A percentile compares a stretch with the other conserved stretches of the same genome.
Evolutionary conservation across 2,888 invertebrate species (phyloP).

Genomic region (Euzetes globulus): DNA sequence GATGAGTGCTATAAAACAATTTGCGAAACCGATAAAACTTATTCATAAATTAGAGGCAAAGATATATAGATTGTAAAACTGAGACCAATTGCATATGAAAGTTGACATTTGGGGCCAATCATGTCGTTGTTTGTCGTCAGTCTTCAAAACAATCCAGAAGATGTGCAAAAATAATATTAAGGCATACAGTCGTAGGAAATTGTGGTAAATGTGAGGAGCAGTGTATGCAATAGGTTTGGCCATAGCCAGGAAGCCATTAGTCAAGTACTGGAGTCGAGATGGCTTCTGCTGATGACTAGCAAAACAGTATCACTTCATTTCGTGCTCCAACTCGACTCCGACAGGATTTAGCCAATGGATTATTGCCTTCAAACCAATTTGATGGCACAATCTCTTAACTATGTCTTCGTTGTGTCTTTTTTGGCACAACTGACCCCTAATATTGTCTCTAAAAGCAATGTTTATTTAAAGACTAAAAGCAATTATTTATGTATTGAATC

Average conservation of each 20-base stretch:
- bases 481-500: slow-evolving; percentile 5
- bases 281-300: neutral
- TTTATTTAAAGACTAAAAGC: slow-evolving; percentile 16
- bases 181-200: neutral
- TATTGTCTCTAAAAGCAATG: slow-evolving; percentile 11
- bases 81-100: neutral
- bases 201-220: neutral
- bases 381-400: slow-evolving; percentile 8
- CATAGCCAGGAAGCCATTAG: slow-evolving; percentile 14
- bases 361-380: slow-evolving; percentile 18
- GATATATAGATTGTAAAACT: neutral
- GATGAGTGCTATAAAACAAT: slow-evolving; percentile 4
- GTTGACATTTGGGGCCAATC: neutral
- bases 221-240: neutral
- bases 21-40: neutral
- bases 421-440: neutral
- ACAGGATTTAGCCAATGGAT: neutral
- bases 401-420: neutral
- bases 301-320: neutral
- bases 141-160: neutral
- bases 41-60: neutral
- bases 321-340: neutral
- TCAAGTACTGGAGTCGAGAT: slow-evolving; percentile 17
- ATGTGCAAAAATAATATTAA: neutral
- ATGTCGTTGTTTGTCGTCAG: neutral